Conservation (phyloP, 2,888 invertebrate species). For the Heteromurus nitidus region DNA sequence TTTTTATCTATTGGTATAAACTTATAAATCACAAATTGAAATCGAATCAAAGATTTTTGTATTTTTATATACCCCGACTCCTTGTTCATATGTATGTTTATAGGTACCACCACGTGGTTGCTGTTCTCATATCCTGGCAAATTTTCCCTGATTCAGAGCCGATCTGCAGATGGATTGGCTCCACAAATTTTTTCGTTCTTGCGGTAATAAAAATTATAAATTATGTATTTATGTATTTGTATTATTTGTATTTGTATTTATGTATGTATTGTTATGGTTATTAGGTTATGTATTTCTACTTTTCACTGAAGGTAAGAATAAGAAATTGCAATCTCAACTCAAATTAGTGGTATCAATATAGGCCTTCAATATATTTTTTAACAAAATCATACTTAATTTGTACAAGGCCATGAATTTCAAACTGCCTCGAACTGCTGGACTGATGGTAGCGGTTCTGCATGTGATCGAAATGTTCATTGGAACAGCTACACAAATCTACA, state of each 20-base stretch:
- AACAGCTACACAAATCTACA: slow-evolving; percentile 63
- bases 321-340: background rate
- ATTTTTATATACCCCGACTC: background rate
- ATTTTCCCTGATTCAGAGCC: slow-evolving; percentile 68
- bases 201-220: too few species aligned
- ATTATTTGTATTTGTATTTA: too few species aligned
- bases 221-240: too few species aligned
- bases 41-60: too few species aligned
- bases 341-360: background rate
- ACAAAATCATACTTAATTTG: background rate
- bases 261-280: too few species aligned
- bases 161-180: slow-evolving; percentile 64
- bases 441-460: slow-evolving; percentile 60
- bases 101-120: slow-evolving; percentile 63
- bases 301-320: slow-evolving; percentile 57
- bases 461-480: slow-evolving; percentile 68
- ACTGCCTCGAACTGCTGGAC: slow-evolving; percentile 56
- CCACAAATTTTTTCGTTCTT: slow-evolving; percentile 60
- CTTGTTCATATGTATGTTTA: slow-evolving; percentile 1
- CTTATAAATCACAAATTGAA: background rate
- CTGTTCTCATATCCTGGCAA: slow-evolving; percentile 64
- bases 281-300: slow-evolving; percentile 66
- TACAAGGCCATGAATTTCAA: slow-evolving; percentile 67
- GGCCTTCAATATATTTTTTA: background rate
- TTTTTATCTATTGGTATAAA: slow-evolving; percentile 64